phyloP scores from a whole-genome alignment of 2,797 vertebrate species.

The Pangasius mekongensis region DNA sequence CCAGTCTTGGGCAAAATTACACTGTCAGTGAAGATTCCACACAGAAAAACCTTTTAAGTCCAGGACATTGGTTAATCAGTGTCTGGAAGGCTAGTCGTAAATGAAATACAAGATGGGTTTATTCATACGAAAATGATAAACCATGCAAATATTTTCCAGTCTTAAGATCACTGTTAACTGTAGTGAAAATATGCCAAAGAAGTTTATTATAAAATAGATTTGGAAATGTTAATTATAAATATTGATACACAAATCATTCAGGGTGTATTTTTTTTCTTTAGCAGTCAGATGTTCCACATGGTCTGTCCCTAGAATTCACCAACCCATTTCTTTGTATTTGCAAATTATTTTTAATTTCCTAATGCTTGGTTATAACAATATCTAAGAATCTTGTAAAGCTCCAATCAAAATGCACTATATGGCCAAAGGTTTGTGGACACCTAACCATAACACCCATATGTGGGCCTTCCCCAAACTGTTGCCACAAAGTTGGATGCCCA shows the following conservation, averaged over 20 bases:
- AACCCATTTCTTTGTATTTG: neutral
- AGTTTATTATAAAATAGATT: neutral
- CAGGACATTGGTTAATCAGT: constrained; percentile 22
- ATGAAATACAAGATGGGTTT: constrained; percentile 27
- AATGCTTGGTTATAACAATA: neutral
- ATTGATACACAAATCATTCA: neutral
- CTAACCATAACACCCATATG: neutral
- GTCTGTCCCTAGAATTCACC: neutral
- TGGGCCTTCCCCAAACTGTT: neutral
- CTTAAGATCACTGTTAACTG: neutral
- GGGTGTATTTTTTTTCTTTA: neutral
- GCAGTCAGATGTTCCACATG: neutral
- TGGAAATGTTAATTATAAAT: neutral
- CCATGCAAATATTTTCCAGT: neutral
- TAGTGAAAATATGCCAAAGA: neutral
- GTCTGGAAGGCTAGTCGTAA: constrained; percentile 9
- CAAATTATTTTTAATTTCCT: neutral
- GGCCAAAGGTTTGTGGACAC: neutral
- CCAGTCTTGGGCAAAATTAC: constrained; percentile 35
- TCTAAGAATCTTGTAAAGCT: neutral
- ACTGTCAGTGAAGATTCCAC: constrained; percentile 23
- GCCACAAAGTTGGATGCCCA: too few species aligned
- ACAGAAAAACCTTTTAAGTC: constrained; percentile 11
- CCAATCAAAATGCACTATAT: neutral
- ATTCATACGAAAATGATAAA: constrained; percentile 6